Base-by-base conservation (phyloP, 2,888 invertebrate genomes). In the Tupiocoris notatus region DNA sequence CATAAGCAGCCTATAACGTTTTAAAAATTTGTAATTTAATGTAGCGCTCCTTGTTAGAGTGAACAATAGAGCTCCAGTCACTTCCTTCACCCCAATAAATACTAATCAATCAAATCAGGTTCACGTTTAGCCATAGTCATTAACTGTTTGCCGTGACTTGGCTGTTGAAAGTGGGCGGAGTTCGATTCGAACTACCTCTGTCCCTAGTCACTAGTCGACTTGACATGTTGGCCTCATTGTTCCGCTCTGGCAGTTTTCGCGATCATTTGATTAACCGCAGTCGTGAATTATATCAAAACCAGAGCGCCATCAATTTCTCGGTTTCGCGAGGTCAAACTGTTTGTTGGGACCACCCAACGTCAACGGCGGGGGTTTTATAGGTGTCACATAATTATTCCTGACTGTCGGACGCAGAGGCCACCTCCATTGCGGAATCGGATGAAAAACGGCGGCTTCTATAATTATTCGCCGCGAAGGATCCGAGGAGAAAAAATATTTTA, bases 151-250 rank as follows among this genome's bases (percentile, higher is more conserved):
- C 2, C 61, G 3, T 7, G 6, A 59, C 61, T 16, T 7, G 61
- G 21, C 21, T 17, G 61, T 16, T 20, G 61, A 20, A 17, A 20
- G 18, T 16, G 18, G 21, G 61, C 9, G 21, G 18, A 18, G 21
- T 59, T 59, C 18, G 61, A 59, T 17, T 59, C 61, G 61, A 20
- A n/a, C n/a, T n/a, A n/a, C 61, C 61, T 59, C 61, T 3, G 61
- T 17, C 61, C n/a, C n/a, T n/a, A n/a, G n/a, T n/a, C 6, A 17
- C 18, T 59, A 18, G 6, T 18, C 21, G 61, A 7, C 18, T 59
- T 17, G 21, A 59, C 18, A 17, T 16, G 61, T 7, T 16, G 18
- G 18, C 61, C 3, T 3, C 16, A 17, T 20, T 17, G 61, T 20
- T 59, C 61, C 61, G 18, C 3, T 16, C n/a, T n/a, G 61, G 2